These are phyloP conservation scores for Pomacea maculata DNA, from an alignment of 1,140 invertebrate genomes.

Conservation along the genomic window DNA sequence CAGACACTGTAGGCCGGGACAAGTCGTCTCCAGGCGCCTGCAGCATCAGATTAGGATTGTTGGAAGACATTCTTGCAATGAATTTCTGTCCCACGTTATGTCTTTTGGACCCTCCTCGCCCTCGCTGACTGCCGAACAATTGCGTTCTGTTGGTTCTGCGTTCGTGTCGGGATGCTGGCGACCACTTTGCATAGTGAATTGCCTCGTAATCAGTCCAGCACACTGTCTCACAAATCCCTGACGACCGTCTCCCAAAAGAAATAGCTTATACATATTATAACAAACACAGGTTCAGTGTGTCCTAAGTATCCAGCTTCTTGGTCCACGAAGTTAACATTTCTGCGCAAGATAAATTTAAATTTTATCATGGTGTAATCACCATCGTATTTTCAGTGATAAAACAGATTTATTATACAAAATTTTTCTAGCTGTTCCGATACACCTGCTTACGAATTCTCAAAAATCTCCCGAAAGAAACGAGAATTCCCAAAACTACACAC, in stretches of 20 bases:
- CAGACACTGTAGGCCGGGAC: constrained; percentile 3
- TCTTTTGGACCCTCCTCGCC: background rate
- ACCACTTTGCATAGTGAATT: constrained; percentile 23
- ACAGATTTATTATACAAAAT: too few relatives aligned
- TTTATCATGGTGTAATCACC: too few relatives aligned
- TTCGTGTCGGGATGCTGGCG: background rate
- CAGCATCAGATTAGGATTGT: constrained; percentile 13
- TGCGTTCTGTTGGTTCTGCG: background rate
- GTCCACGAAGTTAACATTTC: too few relatives aligned
- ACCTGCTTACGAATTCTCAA: too few relatives aligned
- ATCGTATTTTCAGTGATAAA: too few relatives aligned
- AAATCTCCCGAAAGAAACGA: too few relatives aligned
- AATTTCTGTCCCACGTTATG: constrained; percentile 20
- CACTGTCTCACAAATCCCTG: background rate
- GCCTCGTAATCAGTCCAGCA: constrained; percentile 20
- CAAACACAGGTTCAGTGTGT: background rate
- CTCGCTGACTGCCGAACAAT: constrained; percentile 24
- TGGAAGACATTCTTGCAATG: constrained; percentile 17
- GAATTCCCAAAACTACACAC: too few relatives aligned
- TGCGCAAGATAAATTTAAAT: too few relatives aligned
- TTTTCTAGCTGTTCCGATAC: too few relatives aligned
- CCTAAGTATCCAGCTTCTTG: too few relatives aligned
- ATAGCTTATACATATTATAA: too few relatives aligned
- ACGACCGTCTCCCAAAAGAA: background rate
- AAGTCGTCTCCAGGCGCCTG: constrained; percentile 15